Evolutionary conservation across 2,888 invertebrate genomes (phyloP).

Genomic region (Leucophenga montana): DNA sequence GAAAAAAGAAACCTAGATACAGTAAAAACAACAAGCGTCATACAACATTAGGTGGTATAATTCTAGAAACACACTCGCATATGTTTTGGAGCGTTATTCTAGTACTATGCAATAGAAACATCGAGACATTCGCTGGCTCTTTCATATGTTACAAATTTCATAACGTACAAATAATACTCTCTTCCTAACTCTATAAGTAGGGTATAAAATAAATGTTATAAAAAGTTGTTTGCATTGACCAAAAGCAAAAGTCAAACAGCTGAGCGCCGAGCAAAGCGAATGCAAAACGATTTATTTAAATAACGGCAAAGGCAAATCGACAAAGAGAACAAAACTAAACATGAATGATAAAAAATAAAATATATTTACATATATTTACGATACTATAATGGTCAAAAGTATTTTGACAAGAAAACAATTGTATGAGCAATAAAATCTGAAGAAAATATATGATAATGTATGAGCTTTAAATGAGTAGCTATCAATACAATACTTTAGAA

Average conservation of each 20-base stretch:
- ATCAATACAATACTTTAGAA: too few species aligned
- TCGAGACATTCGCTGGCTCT: slow-evolving; percentile 31
- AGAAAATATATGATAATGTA: too few species aligned
- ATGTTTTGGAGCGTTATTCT: too few species aligned
- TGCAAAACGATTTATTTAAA: slow-evolving; percentile 28
- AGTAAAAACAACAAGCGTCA: too few species aligned
- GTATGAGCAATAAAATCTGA: too few species aligned
- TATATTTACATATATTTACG: not conserved
- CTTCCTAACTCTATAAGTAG: not conserved
- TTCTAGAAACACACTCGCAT: too few species aligned
- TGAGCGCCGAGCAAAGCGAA: slow-evolving; percentile 40
- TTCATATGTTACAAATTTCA: slow-evolving; percentile 21
- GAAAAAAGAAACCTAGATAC: too few species aligned
- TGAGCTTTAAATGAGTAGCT: too few species aligned
- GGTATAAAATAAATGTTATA: slow-evolving; percentile 5
- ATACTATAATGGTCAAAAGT: not conserved
- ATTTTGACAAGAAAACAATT: not conserved
- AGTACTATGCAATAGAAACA: too few species aligned
- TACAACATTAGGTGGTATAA: too few species aligned
- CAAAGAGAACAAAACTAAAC: slow-evolving; percentile 34
- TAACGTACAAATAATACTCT: not conserved
- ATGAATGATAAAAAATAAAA: slow-evolving; percentile 25
- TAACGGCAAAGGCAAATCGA: slow-evolving; percentile 56
- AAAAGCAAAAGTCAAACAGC: slow-evolving; percentile 31
- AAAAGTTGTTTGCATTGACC: slow-evolving; percentile 64